Percentiles rank a stretch among this genome's conserved stretches.
phyloP scores from a whole-genome alignment of 2,888 invertebrate species.

The Hydrotaea cyrtoneurina region DNA sequence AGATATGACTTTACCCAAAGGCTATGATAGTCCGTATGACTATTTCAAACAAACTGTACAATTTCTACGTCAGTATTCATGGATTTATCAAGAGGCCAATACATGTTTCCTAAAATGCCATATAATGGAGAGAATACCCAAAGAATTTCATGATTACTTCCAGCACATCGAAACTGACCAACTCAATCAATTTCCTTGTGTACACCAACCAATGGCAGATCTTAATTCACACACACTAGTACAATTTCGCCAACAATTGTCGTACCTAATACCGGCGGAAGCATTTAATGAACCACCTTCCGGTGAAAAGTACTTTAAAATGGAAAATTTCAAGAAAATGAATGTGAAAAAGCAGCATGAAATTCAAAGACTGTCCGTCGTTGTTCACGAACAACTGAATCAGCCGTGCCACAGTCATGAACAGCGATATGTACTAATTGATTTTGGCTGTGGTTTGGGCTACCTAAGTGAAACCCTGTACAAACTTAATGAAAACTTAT shows the following conservation, averaged over 20 bases:
- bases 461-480: constrained; percentile 87
- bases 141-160: constrained; percentile 82
- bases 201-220: constrained; percentile 51
- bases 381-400: constrained; percentile 72
- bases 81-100: constrained; percentile 85
- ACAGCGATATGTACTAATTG: constrained; percentile 83
- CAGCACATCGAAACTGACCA: constrained; percentile 79
- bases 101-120: constrained; percentile 84
- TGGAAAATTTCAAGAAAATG: constrained; percentile 77
- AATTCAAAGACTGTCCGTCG: constrained; percentile 84
- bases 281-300: constrained; percentile 54
- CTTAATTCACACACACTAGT: constrained; percentile 10
- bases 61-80: constrained; percentile 84
- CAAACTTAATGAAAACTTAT: constrained; percentile 82
- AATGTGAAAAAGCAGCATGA: constrained; percentile 87
- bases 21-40: constrained; percentile 71
- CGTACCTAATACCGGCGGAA: constrained; percentile 69
- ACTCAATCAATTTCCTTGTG: constrained; percentile 81
- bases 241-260: constrained; percentile 73
- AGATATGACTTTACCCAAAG: constrained; percentile 79
- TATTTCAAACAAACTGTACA: constrained; percentile 83
- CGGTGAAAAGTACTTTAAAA: background rate
- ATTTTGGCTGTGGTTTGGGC: constrained; percentile 89
- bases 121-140: constrained; percentile 82
- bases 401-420: constrained; percentile 62